phyloP scores from a whole-genome alignment of 2,113 vertebrate genomes.

The Aptenodytes forsteri region DNA sequence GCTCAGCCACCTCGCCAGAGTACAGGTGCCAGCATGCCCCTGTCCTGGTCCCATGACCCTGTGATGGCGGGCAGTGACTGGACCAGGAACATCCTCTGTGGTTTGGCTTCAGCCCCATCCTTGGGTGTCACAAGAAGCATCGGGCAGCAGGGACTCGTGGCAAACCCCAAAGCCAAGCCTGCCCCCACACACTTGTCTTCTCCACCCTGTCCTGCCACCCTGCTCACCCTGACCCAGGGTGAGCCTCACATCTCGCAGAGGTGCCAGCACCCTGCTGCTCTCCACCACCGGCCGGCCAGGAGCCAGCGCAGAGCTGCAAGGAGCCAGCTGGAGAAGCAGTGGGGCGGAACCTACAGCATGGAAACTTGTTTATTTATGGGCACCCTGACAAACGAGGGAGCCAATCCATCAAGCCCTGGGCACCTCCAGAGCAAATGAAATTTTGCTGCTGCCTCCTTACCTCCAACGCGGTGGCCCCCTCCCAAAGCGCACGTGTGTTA shows the following conservation, averaged over 20 bases:
- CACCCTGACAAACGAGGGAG: not conserved
- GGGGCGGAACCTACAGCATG: not conserved
- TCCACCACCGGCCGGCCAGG: no score
- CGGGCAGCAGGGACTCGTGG: not conserved
- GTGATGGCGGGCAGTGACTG: not conserved
- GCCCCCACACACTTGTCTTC: not conserved
- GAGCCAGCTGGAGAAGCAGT: not conserved
- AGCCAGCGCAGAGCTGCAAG: not conserved
- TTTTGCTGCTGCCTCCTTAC: not conserved
- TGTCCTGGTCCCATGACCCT: not conserved
- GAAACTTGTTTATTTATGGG: not conserved
- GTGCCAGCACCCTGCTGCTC: not conserved
- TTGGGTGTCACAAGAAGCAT: not conserved
- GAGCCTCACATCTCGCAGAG: rapidly evolving
- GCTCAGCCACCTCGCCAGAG: not conserved
- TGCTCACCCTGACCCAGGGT: not conserved
- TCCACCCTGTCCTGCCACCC: not conserved
- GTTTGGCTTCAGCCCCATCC: constrained; percentile 7
- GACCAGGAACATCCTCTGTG: not conserved
- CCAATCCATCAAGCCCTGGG: not conserved
- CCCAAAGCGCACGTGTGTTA: not conserved
- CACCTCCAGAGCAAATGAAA: not conserved
- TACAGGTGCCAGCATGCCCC: not conserved
- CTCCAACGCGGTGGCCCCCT: not conserved
- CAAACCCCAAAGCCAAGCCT: not conserved